Base-by-base conservation (phyloP, 2,888 invertebrate species). In the Fragum fragum region DNA sequence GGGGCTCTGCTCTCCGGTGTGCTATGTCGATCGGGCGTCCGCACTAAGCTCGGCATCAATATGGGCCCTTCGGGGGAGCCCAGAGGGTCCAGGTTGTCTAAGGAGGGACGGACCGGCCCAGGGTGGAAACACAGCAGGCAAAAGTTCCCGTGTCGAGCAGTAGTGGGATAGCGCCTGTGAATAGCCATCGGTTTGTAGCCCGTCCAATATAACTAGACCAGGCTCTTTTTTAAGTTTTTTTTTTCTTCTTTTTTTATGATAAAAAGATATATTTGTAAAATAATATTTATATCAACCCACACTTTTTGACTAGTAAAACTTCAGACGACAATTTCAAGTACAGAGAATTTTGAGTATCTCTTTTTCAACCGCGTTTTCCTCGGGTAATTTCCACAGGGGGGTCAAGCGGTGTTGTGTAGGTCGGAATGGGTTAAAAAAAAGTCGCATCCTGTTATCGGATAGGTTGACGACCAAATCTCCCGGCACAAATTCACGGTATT, bases 61-160 rank as follows among this genome's bases (percentile, higher is more conserved):
- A 98, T 98, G 98, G 98, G 96, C 95, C 95, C 95, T 96, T 96
- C 95, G 96, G 97, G 96, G 98, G 97, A 98, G 96, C 97, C 96
- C 95, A 94, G 95, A 96, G 95, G 95, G 95, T 95, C 97, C 97
- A 97, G 97, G 98, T 98, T 97, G 96, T 96, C 96, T 97, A 98
- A 98, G 96, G 98, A 98, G 98, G 97, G 97, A 97, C 97, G 98
- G 96, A 98, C 96, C 97, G 98, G 98, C 98, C 97, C 98, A 98
- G 98, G 97, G 97, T 97, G 97, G 98, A 97, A 97, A 98, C 97
- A 97, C 97, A 98, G 98, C 98, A 98, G 98, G 98, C 98, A 98
- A 98, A 98, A 98, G 98, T 97, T 97, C 96, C 98, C 98, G 98
- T 97, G 98, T 97, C 96, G 97, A 96, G 77, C 85, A 89, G 87